These are phyloP conservation scores for Oligia strigilis DNA, from an alignment of 2,888 invertebrate genomes.

Conservation along the genomic window DNA sequence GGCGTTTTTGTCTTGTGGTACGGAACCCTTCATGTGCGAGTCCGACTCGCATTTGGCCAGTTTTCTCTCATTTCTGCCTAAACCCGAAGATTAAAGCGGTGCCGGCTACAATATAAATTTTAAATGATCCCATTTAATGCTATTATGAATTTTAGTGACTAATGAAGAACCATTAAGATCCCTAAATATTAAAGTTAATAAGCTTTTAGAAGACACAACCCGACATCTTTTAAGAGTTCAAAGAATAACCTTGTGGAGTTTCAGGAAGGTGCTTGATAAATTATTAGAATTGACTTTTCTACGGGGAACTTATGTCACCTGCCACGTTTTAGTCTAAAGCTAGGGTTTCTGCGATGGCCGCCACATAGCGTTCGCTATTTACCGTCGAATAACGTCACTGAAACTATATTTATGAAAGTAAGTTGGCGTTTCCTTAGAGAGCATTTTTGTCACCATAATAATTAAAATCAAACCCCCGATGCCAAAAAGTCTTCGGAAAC, in stretches of 20 bases:
- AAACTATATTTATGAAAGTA: neutral
- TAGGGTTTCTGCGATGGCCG: neutral
- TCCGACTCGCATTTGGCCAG: no score
- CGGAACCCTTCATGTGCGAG: no score
- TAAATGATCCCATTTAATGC: conserved; percentile 54
- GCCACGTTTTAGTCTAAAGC: neutral
- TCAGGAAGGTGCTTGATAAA: conserved; percentile 14
- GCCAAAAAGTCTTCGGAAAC: neutral
- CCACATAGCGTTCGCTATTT: neutral
- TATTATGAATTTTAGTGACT: conserved; percentile 57
- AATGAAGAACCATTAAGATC: conserved; percentile 55
- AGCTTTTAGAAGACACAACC: conserved; percentile 46
- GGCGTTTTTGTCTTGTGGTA: no score
- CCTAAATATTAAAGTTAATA: conserved; percentile 60
- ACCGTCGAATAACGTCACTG: neutral
- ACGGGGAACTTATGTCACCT: neutral
- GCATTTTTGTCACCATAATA: neutral
- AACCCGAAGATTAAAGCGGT: conserved; percentile 40
- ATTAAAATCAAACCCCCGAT: neutral
- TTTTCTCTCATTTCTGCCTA: conserved; percentile 9
- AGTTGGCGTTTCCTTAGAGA: neutral
- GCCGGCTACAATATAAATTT: conserved; percentile 49
- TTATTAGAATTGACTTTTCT: conserved; percentile 10
- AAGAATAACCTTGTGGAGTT: conserved; percentile 31
- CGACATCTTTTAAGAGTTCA: conserved; percentile 38